These are phyloP conservation scores for Tamias sibiricus DNA, from an alignment of 2,113 vertebrate genomes.

Conservation along the genomic window DNA sequence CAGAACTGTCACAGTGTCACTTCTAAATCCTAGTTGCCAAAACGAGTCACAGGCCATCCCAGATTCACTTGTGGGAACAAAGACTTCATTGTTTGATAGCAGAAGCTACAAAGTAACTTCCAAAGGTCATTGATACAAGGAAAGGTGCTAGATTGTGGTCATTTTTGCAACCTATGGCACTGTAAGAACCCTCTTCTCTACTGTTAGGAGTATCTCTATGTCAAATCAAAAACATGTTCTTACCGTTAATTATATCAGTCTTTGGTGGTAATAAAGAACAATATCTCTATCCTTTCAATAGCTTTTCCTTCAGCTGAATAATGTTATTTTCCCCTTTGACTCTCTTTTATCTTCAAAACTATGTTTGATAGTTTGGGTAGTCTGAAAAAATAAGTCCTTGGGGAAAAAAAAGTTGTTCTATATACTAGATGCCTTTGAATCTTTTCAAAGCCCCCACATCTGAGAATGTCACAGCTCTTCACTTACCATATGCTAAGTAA, in stretches of 20 bases:
- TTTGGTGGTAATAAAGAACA: slow-evolving; percentile 8
- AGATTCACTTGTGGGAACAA: background rate
- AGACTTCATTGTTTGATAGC: background rate
- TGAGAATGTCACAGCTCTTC: background rate
- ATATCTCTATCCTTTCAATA: background rate
- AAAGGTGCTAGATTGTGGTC: background rate
- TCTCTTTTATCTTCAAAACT: slow-evolving; percentile 11
- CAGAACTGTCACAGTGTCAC: background rate
- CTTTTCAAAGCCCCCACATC: background rate
- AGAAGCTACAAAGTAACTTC: background rate
- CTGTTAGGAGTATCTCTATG: background rate
- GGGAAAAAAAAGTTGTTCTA: background rate
- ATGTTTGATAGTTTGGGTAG: background rate
- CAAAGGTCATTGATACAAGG: background rate
- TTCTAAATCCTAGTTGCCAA: background rate
- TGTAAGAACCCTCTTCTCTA: background rate
- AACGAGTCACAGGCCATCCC: background rate
- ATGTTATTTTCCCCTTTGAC: background rate
- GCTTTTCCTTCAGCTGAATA: slow-evolving; percentile 9
- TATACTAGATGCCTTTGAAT: background rate
- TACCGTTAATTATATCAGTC: background rate
- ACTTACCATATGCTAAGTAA: background rate
- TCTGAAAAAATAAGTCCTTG: background rate
- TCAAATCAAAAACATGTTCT: slow-evolving; percentile 29
- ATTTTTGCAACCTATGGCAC: background rate